Conservation (phyloP, 2,888 invertebrate genomes). For the Eupeodes latifasciatus region DNA sequence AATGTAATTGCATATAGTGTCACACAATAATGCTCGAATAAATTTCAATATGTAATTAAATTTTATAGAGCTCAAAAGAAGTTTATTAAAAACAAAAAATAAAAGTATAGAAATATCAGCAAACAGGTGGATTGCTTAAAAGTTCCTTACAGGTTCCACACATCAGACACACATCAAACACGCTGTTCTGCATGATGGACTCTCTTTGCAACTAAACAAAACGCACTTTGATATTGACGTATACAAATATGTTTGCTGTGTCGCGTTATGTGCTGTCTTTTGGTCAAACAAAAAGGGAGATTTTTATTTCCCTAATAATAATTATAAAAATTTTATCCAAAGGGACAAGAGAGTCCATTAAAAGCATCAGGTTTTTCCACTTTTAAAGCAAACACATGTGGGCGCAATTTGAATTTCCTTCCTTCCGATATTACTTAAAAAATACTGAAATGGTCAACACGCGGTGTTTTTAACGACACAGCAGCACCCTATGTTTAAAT, state of each 20-base stretch:
- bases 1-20: conserved; percentile 62
- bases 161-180: conserved; percentile 12
- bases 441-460: conserved; percentile 19
- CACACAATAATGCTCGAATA: conserved; percentile 74
- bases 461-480: not conserved
- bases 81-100: not conserved
- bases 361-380: conserved; percentile 47
- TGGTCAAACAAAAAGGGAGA: conserved; percentile 16
- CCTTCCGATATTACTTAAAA: conserved; percentile 53
- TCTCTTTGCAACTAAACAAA: not conserved
- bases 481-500: conserved; percentile 3
- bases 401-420: conserved; percentile 54
- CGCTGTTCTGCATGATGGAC: conserved; percentile 58
- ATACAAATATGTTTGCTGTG: not conserved
- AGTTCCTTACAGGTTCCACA: not conserved
- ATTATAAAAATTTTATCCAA: conserved; percentile 10
- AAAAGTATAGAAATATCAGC: not conserved
- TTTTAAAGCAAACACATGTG: conserved; percentile 32
- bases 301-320: conserved; percentile 1
- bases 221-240: not conserved
- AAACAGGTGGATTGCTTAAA: conserved; percentile 73
- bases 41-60: conserved; percentile 69
- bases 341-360: conserved; percentile 20
- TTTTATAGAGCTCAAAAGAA: not conserved
- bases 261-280: too few relatives aligned